Conservation (phyloP, 1,140 invertebrate genomes). For the Drosophila biarmipes region DNA sequence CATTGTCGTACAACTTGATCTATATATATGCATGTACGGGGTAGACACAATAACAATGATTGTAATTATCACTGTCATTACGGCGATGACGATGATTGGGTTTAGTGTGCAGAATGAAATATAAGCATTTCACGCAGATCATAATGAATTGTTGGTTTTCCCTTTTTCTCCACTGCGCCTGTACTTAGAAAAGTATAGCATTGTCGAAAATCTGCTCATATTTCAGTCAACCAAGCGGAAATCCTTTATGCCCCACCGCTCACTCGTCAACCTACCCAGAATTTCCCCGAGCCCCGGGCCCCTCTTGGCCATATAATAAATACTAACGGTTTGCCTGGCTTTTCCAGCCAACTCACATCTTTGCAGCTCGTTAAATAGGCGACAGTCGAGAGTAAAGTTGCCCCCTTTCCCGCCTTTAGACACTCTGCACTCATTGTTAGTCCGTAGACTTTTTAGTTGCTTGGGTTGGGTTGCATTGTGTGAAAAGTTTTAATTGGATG, state of each 20-base stretch:
- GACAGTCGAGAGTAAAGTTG: conserved; percentile 57
- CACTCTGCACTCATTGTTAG: conserved; percentile 59
- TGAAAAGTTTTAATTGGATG: conserved; percentile 79
- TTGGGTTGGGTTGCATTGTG: conserved; percentile 60
- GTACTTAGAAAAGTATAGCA: conserved; percentile 39
- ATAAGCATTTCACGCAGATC: conserved; percentile 60
- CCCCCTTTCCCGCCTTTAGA: conserved; percentile 33
- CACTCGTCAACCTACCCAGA: not conserved
- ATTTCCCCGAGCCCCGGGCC: not conserved
- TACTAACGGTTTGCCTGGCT: conserved; percentile 37
- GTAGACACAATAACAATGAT: conserved; percentile 29
- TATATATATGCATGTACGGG: conserved; percentile 47
- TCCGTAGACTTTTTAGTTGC: conserved; percentile 39
- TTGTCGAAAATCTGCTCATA: conserved; percentile 76
- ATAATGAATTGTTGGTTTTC: conserved; percentile 62
- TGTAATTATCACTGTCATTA: conserved; percentile 67
- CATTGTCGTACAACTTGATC: conserved; percentile 63
- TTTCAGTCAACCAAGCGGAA: conserved; percentile 79
- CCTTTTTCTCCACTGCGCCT: conserved; percentile 1
- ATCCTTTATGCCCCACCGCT: conserved; percentile 64
- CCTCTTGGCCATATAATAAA: conserved; percentile 24
- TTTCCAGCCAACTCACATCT: conserved; percentile 54
- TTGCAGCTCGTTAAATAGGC: conserved; percentile 79
- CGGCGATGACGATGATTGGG: conserved; percentile 52
- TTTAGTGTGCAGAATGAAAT: conserved; percentile 49